Conservation (phyloP, 2,888 invertebrate genomes). For the Pristionchus maxplancki region DNA sequence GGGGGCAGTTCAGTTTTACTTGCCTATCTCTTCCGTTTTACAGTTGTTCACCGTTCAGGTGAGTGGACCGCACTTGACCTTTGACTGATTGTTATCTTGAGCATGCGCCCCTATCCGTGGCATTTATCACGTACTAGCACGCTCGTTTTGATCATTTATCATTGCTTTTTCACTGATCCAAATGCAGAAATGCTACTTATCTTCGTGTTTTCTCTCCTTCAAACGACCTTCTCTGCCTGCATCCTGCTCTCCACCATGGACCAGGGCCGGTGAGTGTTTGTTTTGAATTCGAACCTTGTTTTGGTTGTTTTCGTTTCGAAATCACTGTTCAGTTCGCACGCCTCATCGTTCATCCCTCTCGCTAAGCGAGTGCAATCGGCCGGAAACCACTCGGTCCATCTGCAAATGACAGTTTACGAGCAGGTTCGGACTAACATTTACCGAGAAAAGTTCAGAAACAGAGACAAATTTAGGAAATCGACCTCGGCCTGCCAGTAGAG, state of each 20-base stretch:
- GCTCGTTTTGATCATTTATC: no score
- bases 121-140: no score
- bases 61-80: not conserved
- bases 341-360: constrained; percentile 18
- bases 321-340: constrained; percentile 25
- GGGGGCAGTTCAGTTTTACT: not conserved
- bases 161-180: no score
- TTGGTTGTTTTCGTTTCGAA: not conserved
- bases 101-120: not conserved
- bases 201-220: not conserved
- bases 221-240: not conserved
- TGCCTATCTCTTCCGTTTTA: not conserved
- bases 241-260: constrained; percentile 19
- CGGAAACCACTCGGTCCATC: constrained; percentile 23
- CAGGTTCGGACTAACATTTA: not conserved
- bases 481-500: not conserved
- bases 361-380: not conserved
- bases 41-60: not conserved
- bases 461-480: constrained; percentile 13
- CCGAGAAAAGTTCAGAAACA: not conserved
- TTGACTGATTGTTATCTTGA: not conserved
- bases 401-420: constrained; percentile 37
- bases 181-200: not conserved
- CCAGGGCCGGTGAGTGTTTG: constrained; percentile 17
- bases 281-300: no score